Conservation (phyloP, 2,888 invertebrate species). For the Torymus tubicola region DNA sequence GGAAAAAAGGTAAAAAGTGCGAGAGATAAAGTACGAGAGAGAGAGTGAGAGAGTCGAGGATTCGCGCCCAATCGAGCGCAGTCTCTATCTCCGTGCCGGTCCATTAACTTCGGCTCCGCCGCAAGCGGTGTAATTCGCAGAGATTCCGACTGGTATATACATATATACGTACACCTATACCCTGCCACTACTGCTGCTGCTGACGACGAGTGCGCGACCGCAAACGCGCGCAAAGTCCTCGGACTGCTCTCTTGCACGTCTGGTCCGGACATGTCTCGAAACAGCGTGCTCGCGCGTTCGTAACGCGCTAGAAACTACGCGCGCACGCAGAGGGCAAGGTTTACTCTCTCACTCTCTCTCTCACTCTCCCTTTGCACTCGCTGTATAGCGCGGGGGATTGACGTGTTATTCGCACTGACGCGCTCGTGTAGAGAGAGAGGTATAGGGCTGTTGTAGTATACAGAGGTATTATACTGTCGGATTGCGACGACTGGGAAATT, state of each 20-base stretch:
- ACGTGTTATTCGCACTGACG: slow-evolving; percentile 36
- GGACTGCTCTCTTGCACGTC: slow-evolving; percentile 30
- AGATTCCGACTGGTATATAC: not conserved
- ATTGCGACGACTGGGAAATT: slow-evolving; percentile 32
- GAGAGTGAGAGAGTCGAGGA: not conserved
- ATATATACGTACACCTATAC: too few species aligned
- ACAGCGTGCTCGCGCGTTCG: not conserved
- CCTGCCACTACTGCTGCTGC: not conserved
- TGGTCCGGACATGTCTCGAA: slow-evolving; percentile 22
- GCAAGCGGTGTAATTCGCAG: slow-evolving; percentile 12
- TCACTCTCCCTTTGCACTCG: too few species aligned
- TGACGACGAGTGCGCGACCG: slow-evolving; percentile 26
- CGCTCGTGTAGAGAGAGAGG: slow-evolving; percentile 5
- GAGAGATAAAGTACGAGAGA: not conserved
- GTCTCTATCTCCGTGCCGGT: not conserved
- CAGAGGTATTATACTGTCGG: not conserved
- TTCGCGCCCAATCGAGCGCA: too few species aligned
- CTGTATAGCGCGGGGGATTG: not conserved
- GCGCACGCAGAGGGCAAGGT: too few species aligned
- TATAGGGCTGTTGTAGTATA: not conserved
- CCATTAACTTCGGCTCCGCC: not conserved
- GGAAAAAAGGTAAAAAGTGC: not conserved
- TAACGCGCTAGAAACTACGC: too few species aligned
- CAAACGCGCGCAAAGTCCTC: slow-evolving; percentile 9
- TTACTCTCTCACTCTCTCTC: too few species aligned